A percentile compares a stretch with the other conserved stretches of the same genome.
These are phyloP conservation scores for Manis crassicaudata DNA, from an alignment of 2,797 vertebrate genomes.

Conservation along the genomic window DNA sequence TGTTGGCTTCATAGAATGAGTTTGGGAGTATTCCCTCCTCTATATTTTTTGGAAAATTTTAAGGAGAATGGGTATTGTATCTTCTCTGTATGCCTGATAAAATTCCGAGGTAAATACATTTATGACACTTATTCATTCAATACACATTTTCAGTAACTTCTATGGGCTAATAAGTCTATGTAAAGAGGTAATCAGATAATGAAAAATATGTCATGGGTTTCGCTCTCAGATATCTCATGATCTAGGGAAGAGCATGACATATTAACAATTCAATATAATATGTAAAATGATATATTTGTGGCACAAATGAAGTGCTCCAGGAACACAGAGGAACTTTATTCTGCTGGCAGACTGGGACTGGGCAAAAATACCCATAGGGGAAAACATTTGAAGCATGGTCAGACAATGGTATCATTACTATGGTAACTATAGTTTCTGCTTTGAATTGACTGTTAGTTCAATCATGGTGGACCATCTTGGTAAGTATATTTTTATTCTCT, in stretches of 20 bases:
- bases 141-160: background rate
- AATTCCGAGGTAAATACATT: background rate
- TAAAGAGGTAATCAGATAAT: background rate
- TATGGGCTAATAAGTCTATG: constrained; percentile 13
- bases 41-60: too few species aligned
- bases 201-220: background rate
- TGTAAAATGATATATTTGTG: background rate
- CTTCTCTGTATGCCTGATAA: too few species aligned
- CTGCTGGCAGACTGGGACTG: background rate
- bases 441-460: background rate
- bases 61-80: too few species aligned
- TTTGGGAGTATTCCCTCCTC: too few species aligned
- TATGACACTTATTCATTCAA: background rate
- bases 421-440: background rate
- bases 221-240: background rate
- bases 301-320: background rate
- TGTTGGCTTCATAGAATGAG: too few species aligned
- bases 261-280: background rate
- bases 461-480: background rate
- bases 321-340: background rate
- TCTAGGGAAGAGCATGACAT: background rate
- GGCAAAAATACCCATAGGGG: background rate
- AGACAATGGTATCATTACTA: background rate
- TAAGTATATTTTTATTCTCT: constrained; percentile 17
- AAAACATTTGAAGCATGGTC: background rate